phyloP scores from a whole-genome alignment of 2,113 vertebrate species.

The Colius striatus region DNA sequence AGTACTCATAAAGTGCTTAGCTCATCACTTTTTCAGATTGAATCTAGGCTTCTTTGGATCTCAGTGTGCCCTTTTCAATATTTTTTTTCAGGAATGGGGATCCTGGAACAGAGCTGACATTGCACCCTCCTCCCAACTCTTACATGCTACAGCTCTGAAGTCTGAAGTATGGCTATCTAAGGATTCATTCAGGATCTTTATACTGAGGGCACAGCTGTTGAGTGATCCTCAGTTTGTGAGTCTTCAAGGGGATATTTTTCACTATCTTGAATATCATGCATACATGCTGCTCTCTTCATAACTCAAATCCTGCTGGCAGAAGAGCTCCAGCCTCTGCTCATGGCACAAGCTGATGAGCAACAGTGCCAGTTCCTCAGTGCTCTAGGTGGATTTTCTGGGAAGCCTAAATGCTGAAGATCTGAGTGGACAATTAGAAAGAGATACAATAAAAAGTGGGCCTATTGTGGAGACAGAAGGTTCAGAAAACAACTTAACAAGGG shows the following conservation, averaged over 20 bases:
- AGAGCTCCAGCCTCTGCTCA: background rate
- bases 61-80: background rate
- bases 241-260: background rate
- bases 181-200: background rate
- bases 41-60: background rate
- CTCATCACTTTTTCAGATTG: background rate
- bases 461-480: background rate
- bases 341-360: background rate
- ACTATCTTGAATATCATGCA: background rate
- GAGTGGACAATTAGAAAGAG: background rate
- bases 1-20: accelerated
- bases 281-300: background rate
- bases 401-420: background rate
- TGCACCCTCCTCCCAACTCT: background rate
- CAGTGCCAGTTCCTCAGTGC: background rate
- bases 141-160: background rate
- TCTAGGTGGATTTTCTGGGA: background rate
- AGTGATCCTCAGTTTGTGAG: background rate
- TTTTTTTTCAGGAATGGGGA: background rate
- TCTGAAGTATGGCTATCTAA: background rate
- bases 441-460: background rate
- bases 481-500: background rate
- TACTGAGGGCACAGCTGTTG: background rate
- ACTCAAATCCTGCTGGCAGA: background rate
- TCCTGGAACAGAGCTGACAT: background rate